A percentile compares a stretch with the other conserved stretches of the same genome.
Evolutionary conservation across 2,797 vertebrate genomes (phyloP).

Genomic region (Taenioides sp.): DNA sequence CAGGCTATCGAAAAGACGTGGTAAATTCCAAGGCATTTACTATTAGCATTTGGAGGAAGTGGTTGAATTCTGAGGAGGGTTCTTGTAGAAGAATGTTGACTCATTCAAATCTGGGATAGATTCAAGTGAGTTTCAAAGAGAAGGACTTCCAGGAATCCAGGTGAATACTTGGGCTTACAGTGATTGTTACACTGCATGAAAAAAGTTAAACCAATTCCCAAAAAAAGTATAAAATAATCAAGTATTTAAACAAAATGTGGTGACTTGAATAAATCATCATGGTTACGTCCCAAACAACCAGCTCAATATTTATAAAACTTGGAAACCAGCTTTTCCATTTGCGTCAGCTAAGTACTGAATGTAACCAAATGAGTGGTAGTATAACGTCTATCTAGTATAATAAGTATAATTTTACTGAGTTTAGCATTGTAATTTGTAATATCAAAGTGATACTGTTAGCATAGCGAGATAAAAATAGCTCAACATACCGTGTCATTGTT

Average conservation of each 20-base stretch:
- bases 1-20: slow-evolving; percentile 9
- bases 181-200: background rate
- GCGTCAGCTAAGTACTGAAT: background rate
- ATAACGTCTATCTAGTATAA: too few species aligned
- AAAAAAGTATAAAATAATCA: too few species aligned
- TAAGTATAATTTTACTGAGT: background rate
- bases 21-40: slow-evolving; percentile 26
- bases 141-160: background rate
- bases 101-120: background rate
- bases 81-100: background rate
- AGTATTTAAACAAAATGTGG: too few species aligned
- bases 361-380: background rate
- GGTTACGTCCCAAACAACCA: background rate
- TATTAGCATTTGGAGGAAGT: slow-evolving; percentile 33
- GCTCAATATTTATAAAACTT: slow-evolving; percentile 1
- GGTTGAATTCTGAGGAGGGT: slow-evolving; percentile 22
- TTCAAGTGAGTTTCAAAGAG: background rate
- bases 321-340: background rate
- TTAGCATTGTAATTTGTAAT: background rate
- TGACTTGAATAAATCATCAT: background rate
- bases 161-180: background rate
- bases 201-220: too few species aligned
- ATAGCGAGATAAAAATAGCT: background rate
- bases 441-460: background rate
- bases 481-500: background rate